Base-by-base conservation (phyloP, 2,888 invertebrate species). In the Gibbula magus region DNA sequence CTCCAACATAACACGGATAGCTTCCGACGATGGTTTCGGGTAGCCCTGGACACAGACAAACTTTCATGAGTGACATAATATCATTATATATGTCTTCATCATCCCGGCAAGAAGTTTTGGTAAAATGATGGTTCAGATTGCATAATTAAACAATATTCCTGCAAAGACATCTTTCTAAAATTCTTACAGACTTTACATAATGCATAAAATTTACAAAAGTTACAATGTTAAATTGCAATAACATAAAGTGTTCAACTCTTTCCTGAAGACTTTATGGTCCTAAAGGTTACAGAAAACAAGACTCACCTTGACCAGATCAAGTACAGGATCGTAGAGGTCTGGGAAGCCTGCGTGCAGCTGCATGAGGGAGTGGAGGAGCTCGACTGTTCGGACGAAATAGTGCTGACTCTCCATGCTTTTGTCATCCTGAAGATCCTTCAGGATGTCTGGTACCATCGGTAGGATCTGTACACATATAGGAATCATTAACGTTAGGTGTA, bases 271-370 rank as follows among this genome's bases (percentile, higher is more conserved):
- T 45, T 13, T 10, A 8, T 45, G 45, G 45, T 45, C 13, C 45
- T 10, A 7, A 45, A 45, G 45, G 8, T 8, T 35, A 35, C 8
- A 35, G 45, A 76, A 1, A 29, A n/a, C 39, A 25, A 16, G 56
- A 20, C 79, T 80, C 81, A 92, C 92, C 90, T 92, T 90, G 22
- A 92, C 86, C 13, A 86, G 85, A 29, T 91, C 90, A 20, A 91
- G 83, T 18, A 92, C 78, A 5, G 91, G 91, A 70, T 91, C 91
- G 79, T 92, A 92, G 16, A 92, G 86, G 75, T 92, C 92, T 32
- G 92, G 92, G 83, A 91, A 92, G 32, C 92, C 92, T 32, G 91
- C 88, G 81, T 92, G 91, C 18, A 90, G 88, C 61, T 88, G 87
- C 88, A 92, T 91, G 74, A 90, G 83, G 20, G 88, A 88, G 79